phyloP scores from a whole-genome alignment of 2,797 vertebrate species.

The Siniperca undulata region DNA sequence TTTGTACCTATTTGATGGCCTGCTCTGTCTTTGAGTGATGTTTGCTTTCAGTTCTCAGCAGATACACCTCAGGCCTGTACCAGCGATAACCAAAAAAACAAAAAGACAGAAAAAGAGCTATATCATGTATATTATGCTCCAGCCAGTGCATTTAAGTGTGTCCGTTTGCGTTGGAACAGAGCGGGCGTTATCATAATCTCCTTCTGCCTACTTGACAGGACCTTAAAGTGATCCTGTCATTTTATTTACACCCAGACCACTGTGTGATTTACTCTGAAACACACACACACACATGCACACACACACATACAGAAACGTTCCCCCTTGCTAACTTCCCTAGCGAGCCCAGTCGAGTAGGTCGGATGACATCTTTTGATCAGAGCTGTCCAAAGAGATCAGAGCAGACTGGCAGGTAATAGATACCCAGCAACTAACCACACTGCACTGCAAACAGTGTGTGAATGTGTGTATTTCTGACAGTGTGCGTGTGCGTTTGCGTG shows the following conservation, averaged over 20 bases:
- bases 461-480: conserved; percentile 31
- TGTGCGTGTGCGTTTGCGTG: conserved; percentile 16
- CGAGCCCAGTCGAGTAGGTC: conserved; percentile 89
- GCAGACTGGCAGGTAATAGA: conserved; percentile 99
- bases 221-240: conserved; percentile 99
- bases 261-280: conserved; percentile 83
- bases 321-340: conserved; percentile 73
- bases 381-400: conserved; percentile 99
- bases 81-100: conserved; percentile 15
- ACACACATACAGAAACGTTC: conserved; percentile 43
- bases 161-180: conserved; percentile 90
- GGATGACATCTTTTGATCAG: conserved; percentile 99
- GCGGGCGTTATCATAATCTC: conserved; percentile 99
- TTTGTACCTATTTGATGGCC: conserved; percentile 38
- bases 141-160: conserved; percentile 90
- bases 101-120: conserved; percentile 66
- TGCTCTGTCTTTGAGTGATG: conserved; percentile 27
- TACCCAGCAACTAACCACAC: conserved; percentile 91
- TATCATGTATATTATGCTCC: conserved; percentile 76
- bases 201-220: conserved; percentile 97
- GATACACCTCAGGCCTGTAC: conserved; percentile 44
- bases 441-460: conserved; percentile 47
- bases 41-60: conserved; percentile 51
- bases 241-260: conserved; percentile 97
- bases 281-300: conserved; percentile 45